Base-by-base conservation (phyloP, 2,113 vertebrate species). In the Neolamprologus caudopunctatus region DNA sequence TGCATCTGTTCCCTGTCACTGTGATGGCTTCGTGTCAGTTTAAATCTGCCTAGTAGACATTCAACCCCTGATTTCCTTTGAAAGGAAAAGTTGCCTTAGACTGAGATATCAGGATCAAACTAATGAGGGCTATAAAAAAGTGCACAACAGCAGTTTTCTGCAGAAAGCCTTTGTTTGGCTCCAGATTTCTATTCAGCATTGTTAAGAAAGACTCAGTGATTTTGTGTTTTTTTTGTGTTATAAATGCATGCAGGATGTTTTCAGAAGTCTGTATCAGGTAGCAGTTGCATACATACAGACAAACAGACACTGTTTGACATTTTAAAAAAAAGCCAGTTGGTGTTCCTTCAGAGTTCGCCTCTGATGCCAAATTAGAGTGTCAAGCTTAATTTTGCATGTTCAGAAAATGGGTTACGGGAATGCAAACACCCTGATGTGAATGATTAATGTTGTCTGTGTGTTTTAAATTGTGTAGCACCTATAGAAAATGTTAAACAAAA, bases 81-180 rank as follows among this genome's bases (percentile, higher is more conserved):
- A 93, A 90, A 91, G 91, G 90, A 94, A 68, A 92, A 63, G 86
- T 91, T 95, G 96, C 96, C 95, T 96, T 96, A 95, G 94, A 96
- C 92, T 93, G 91, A 94, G 85, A 92, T 88, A 92, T 96, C 94
- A 96, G 95, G 95, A 96, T 95, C 63, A 92, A 94, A 93, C 85
- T 87, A 85, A 91, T 80, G 95, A 96, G 95, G 96, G 96, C 96
- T 96, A 87, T 66, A 37, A 68, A 68, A 86, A 93, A 90, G 80
- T 82, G 89, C 86, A 93, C 89, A 90, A 89, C 45, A 73, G 89
- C 85, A 81, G 90, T 91, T 94, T 87, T 93, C 83, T 86, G 91
- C 61, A 82, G 81, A 93, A 93, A 92, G 92, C 83, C 87, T 88
- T 85, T 94, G 84, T 88, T 87, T 82, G 37, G 81, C 85, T 94